Percentiles rank a stretch among this genome's conserved stretches.
These are phyloP conservation scores for Anoplolepis gracilipes DNA, from an alignment of 1,140 invertebrate species.

Conservation along the genomic window DNA sequence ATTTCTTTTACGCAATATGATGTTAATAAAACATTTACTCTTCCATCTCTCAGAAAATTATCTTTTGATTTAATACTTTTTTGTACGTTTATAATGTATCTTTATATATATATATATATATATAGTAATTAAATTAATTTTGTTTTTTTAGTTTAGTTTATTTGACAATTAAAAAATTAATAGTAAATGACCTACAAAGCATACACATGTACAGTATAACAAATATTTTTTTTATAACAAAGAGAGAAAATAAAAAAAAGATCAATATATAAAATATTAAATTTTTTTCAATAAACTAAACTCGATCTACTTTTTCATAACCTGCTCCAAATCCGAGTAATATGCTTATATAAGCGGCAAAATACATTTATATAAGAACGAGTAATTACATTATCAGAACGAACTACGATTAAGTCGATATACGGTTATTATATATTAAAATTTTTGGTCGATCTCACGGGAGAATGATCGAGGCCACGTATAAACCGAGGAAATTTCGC, in stretches of 20 bases:
- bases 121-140: neutral
- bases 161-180: neutral
- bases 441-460: constrained; percentile 46
- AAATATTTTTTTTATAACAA: neutral
- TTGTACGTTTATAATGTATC: neutral
- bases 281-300: neutral
- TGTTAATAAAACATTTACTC: constrained; percentile 8
- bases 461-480: constrained; percentile 68
- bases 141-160: neutral
- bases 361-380: neutral
- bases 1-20: neutral
- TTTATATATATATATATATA: neutral
- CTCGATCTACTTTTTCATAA: neutral
- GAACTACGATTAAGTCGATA: neutral
- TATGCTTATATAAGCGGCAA: neutral
- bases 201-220: neutral
- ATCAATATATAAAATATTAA: constrained; percentile 11
- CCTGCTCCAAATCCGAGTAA: neutral
- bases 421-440: constrained; percentile 18
- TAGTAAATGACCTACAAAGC: neutral
- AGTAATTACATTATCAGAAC: constrained; percentile 14
- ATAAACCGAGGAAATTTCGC: constrained; percentile 74
- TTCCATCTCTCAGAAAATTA: neutral
- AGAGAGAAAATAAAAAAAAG: neutral
- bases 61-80: neutral